phyloP scores from a whole-genome alignment of 2,797 vertebrate species.

The Pseudotriccus pelzelni region DNA sequence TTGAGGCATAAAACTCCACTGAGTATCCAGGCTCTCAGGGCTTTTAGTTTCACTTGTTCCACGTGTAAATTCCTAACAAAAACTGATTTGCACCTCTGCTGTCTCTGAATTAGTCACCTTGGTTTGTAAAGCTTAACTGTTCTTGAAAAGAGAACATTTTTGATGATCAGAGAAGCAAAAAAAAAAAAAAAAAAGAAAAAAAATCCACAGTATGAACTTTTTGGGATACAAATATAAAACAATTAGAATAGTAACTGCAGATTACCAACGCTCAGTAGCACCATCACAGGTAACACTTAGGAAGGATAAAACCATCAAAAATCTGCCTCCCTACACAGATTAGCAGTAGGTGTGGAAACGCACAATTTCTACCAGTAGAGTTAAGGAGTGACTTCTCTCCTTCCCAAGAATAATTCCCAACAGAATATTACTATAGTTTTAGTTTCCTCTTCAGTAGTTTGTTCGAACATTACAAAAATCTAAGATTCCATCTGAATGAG shows the following conservation, averaged over 20 bases:
- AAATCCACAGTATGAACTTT: rapidly evolving
- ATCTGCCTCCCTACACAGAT: neutral
- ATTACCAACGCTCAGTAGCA: neutral
- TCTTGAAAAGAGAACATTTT: neutral
- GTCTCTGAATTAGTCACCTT: neutral
- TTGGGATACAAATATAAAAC: neutral
- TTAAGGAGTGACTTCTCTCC: neutral
- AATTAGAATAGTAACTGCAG: neutral
- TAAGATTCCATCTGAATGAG: neutral
- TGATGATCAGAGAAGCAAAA: neutral
- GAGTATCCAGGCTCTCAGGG: neutral
- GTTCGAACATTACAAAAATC: neutral
- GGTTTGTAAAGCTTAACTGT: neutral
- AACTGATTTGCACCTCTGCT: neutral
- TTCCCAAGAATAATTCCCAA: neutral
- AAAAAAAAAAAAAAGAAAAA: neutral
- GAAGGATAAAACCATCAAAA: neutral
- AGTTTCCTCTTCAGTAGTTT: neutral
- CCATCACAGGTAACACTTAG: neutral
- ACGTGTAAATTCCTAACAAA: neutral
- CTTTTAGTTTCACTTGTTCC: neutral
- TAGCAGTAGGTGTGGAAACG: neutral
- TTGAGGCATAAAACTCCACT: neutral
- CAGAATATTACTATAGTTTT: neutral
- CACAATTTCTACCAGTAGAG: neutral